phyloP scores from a whole-genome alignment of 1,140 invertebrate genomes.

The Drosophila setifemur region DNA sequence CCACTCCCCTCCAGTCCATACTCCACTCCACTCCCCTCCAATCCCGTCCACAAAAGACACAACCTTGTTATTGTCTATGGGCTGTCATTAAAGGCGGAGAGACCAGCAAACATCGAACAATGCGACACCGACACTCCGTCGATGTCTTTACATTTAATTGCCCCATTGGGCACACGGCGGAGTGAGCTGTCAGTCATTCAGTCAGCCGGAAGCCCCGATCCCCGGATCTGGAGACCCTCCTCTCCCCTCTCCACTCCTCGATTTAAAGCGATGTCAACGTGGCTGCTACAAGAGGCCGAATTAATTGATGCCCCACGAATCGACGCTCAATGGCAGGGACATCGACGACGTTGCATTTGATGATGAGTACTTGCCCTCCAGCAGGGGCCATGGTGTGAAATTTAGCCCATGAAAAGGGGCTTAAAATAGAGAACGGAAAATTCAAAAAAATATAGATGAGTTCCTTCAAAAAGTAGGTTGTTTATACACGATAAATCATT shows the following conservation, averaged over 20 bases:
- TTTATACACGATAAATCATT: too few relatives aligned
- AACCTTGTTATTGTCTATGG: constrained; percentile 58
- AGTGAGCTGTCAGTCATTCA: constrained; percentile 26
- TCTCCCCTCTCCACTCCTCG: not conserved
- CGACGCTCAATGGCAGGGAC: constrained; percentile 30
- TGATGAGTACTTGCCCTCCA: too few relatives aligned
- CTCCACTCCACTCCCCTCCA: too few relatives aligned
- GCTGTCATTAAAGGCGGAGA: constrained; percentile 40
- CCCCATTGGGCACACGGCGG: constrained; percentile 43
- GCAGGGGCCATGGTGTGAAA: too few relatives aligned
- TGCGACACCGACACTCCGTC: constrained; percentile 27
- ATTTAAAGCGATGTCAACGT: constrained; percentile 28
- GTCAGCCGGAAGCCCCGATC: not conserved
- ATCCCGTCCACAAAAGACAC: too few relatives aligned
- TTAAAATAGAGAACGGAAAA: too few relatives aligned
- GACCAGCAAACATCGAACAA: constrained; percentile 28
- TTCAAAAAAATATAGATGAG: too few relatives aligned
- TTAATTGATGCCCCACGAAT: constrained; percentile 37
- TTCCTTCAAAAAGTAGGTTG: too few relatives aligned
- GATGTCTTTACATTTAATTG: constrained; percentile 57
- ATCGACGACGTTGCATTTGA: too few relatives aligned
- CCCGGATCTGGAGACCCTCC: not conserved
- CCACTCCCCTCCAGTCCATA: too few relatives aligned
- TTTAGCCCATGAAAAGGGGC: too few relatives aligned
- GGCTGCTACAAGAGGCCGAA: constrained; percentile 15